Base-by-base conservation (phyloP, 2,888 invertebrate species). In the Drosophila anomelani region DNA sequence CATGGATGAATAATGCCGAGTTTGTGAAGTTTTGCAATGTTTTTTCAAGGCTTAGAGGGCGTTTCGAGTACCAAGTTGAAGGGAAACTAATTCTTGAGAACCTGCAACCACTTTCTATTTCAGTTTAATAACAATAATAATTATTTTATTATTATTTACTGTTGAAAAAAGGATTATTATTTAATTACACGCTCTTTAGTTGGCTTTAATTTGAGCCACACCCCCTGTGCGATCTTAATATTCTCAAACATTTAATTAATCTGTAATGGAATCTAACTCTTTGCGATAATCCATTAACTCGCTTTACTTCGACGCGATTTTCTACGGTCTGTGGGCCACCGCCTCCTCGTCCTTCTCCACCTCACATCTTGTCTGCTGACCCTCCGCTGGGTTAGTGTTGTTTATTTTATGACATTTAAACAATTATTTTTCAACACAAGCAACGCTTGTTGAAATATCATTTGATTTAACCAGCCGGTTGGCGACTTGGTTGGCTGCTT, bases 351-450 rank as follows among this genome's bases (percentile, higher is more conserved):
- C 32, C 34, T 32, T 39, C 20, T 15, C 39, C 43, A 47, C 26
- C n/a, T n/a, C 47, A 46, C 29, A 10, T 10, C 29, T 29, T 29
- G 29, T 12, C 6, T 47, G 54, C 29, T 61, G 46, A 60, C 43
- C 58, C 69, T 59, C 75, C 53, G 54, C 71, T 59, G 62, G 56
- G 76, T 43, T 39, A 43, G 41, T 41, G 57, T 76, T 47, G 59
- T 79, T 73, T 75, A 79, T 87, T 84, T 87, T 77, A 86, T 84
- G 89, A 88, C 89, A 84, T 84, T 84, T 88, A 88, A 84, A 81
- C 85, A 81, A 86, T 85, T 88, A 87, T 88, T 86, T 88, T 87
- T 66, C 66, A 74, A 39, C 77, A 72, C 78, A 39, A 41, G 49
- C 77, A 69, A 71, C 54, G 51, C 81, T 85, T 85, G 80, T 70